phyloP scores from a whole-genome alignment of 2,888 invertebrate genomes.

The Pammene aurita region DNA sequence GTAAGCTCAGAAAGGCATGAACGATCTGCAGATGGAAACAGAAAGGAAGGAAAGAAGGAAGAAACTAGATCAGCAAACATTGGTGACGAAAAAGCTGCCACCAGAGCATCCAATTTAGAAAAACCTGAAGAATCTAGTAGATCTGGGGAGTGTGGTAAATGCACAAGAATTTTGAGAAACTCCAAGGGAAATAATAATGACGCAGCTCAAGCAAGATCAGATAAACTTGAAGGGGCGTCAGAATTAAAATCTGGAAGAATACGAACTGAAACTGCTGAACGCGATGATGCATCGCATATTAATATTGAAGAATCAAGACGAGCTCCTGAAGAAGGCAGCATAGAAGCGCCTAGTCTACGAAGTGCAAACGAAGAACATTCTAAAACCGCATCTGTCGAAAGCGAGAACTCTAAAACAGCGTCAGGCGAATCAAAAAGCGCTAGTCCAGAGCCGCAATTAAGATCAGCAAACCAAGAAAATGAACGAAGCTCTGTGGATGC shows the following conservation, averaged over 20 bases:
- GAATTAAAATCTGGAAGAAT: slow-evolving; percentile 10
- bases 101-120: not conserved
- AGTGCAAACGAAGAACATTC: not conserved
- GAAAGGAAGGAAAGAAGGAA: not conserved
- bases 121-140: slow-evolving; percentile 1
- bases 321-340: slow-evolving; percentile 1
- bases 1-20: not conserved
- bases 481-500: not conserved
- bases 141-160: not conserved
- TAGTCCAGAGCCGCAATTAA: not conserved
- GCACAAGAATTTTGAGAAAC: not conserved
- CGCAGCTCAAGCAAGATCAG: not conserved
- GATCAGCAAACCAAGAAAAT: slow-evolving; percentile 1
- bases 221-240: not conserved
- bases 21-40: slow-evolving; percentile 12
- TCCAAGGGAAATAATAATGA: slow-evolving; percentile 2
- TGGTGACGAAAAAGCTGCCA: not conserved
- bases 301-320: slow-evolving; percentile 21
- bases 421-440: slow-evolving; percentile 1
- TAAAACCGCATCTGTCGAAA: slow-evolving; percentile 4
- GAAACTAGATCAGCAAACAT: slow-evolving; percentile 10
- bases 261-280: slow-evolving; percentile 18
- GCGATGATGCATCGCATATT: slow-evolving; percentile 28
- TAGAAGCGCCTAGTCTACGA: not conserved
- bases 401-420: slow-evolving; percentile 1